These are phyloP conservation scores for Tympanoctomys barrerae DNA, from an alignment of 2,797 vertebrate genomes.

Conservation along the genomic window DNA sequence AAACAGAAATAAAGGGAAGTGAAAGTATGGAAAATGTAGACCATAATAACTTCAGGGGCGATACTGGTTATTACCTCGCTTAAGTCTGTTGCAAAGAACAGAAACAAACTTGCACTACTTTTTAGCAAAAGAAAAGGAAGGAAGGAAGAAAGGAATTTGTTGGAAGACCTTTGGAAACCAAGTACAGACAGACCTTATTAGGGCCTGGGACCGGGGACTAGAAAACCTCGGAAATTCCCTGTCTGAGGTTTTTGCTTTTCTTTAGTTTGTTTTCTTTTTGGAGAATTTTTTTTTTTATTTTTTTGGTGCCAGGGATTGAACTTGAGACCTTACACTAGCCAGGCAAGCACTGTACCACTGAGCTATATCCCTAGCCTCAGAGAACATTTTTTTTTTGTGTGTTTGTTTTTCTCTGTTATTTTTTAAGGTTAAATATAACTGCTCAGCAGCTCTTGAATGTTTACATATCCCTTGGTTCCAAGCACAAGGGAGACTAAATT, in stretches of 20 bases:
- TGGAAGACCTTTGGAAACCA: conserved; percentile 18
- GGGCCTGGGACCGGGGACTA: background rate
- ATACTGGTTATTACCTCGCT: conserved; percentile 54
- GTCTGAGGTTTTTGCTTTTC: conserved; percentile 4
- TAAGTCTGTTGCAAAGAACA: conserved; percentile 58
- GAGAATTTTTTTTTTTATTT: background rate
- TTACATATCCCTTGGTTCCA: background rate
- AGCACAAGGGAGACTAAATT: background rate
- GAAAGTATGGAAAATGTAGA: conserved; percentile 36
- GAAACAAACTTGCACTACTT: conserved; percentile 61
- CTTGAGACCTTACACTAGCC: too few species aligned
- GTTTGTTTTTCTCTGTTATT: background rate
- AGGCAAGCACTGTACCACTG: too few species aligned
- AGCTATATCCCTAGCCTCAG: too few species aligned
- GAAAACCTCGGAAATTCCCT: background rate
- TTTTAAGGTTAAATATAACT: conserved; percentile 1
- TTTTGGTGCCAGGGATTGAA: background rate
- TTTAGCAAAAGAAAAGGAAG: conserved; percentile 39
- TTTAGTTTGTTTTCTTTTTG: conserved; percentile 17
- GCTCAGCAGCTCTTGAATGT: conserved; percentile 13
- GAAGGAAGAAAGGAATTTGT: background rate
- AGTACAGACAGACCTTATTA: conserved; percentile 58
- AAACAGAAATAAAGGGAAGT: conserved; percentile 41
- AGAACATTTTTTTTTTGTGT: background rate
- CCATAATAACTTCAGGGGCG: conserved; percentile 42